Percentiles rank a stretch among this genome's conserved stretches.
These are phyloP conservation scores for Lobophora halterata DNA, from an alignment of 2,888 invertebrate species.

Conservation along the genomic window DNA sequence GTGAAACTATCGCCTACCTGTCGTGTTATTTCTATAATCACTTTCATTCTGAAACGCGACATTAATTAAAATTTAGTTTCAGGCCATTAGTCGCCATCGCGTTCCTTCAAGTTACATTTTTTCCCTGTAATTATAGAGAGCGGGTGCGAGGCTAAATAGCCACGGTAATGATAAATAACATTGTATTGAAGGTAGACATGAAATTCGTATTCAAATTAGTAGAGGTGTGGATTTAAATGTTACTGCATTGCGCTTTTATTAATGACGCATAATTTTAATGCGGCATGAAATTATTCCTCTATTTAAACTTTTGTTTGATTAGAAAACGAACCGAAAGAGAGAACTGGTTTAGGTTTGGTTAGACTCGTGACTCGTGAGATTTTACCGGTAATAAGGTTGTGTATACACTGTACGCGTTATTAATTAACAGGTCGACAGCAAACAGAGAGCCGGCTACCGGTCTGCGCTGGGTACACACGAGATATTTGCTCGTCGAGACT, in stretches of 20 bases:
- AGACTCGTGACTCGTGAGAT: slow-evolving; percentile 79
- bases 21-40: slow-evolving; percentile 79
- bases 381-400: slow-evolving; percentile 80
- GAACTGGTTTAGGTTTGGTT: slow-evolving; percentile 61
- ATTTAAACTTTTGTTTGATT: slow-evolving; percentile 50
- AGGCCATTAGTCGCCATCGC: slow-evolving; percentile 78
- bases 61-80: slow-evolving; percentile 82
- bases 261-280: slow-evolving; percentile 49
- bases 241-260: slow-evolving; percentile 60
- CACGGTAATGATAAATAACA: slow-evolving; percentile 77
- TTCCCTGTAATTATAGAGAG: slow-evolving; percentile 74
- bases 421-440: slow-evolving; percentile 81
- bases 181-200: slow-evolving; percentile 71
- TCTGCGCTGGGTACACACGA: slow-evolving; percentile 73
- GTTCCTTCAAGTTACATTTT: slow-evolving; percentile 77
- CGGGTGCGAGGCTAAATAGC: slow-evolving; percentile 75
- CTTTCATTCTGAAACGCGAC: slow-evolving; percentile 79
- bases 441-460: slow-evolving; percentile 75
- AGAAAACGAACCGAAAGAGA: slow-evolving; percentile 61
- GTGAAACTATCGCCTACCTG: slow-evolving; percentile 56
- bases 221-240: slow-evolving; percentile 69
- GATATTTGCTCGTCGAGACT: slow-evolving; percentile 65
- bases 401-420: slow-evolving; percentile 76
- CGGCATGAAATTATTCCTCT: slow-evolving; percentile 26
- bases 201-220: slow-evolving; percentile 80